Percentiles rank a stretch among this genome's conserved stretches.
Evolutionary conservation across 2,888 invertebrate genomes (phyloP).

Genomic region (Pilophorus perplexus): DNA sequence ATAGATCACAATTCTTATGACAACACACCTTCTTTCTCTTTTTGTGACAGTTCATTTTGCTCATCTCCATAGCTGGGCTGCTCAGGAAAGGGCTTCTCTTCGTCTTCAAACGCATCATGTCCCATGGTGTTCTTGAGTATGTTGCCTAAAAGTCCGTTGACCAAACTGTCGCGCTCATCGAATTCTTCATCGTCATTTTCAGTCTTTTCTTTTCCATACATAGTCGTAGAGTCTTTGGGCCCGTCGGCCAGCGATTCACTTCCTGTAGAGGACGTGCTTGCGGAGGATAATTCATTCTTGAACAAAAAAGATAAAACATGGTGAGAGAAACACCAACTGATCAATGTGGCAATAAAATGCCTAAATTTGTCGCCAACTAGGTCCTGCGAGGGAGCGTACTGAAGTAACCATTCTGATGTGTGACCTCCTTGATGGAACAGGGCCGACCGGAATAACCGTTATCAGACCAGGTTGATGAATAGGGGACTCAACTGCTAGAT

Average conservation of each 20-base stretch:
- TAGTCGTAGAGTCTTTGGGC: not conserved
- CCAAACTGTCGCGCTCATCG: not conserved
- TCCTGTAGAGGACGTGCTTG: too few relatives aligned
- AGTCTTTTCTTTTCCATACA: constrained; percentile 6
- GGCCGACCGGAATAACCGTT: too few relatives aligned
- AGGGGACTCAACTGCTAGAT: too few relatives aligned
- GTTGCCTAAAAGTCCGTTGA: not conserved
- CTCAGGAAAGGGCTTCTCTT: not conserved
- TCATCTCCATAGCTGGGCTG: not conserved
- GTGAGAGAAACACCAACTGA: too few relatives aligned
- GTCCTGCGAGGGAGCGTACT: too few relatives aligned
- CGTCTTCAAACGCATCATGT: not conserved
- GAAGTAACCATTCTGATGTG: too few relatives aligned
- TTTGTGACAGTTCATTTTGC: not conserved
- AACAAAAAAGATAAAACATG: not conserved
- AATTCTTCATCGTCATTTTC: constrained; percentile 5
- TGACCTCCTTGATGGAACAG: too few relatives aligned
- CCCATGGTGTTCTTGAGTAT: not conserved
- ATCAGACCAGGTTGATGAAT: too few relatives aligned
- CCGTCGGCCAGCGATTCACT: not conserved
- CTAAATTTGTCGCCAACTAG: too few relatives aligned
- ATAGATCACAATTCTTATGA: too few relatives aligned
- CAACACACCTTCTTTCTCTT: constrained; percentile 30
- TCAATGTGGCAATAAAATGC: too few relatives aligned
- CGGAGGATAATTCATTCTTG: not conserved